A percentile compares a stretch with the other conserved stretches of the same genome.
Conservation (phyloP, 2,113 vertebrate genomes). For the Tachysurus vachellii region DNA sequence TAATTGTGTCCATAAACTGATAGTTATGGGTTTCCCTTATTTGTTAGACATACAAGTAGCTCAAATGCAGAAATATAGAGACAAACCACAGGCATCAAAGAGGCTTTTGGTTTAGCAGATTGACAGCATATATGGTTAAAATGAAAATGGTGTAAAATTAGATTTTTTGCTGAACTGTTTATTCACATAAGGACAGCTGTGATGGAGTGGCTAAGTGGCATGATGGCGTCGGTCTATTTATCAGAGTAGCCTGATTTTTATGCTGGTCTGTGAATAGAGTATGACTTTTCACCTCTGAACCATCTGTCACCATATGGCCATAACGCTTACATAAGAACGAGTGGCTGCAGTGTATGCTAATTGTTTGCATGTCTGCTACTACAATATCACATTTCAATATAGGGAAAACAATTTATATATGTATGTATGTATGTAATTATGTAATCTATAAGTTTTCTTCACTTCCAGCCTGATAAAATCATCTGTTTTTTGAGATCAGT, state of each 20-base stretch:
- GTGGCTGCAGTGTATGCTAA: background rate
- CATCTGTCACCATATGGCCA: constrained; percentile 41
- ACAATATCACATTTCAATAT: background rate
- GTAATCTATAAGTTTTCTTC: background rate
- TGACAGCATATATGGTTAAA: background rate
- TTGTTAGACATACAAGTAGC: background rate
- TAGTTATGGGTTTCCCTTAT: background rate
- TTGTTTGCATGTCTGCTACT: background rate
- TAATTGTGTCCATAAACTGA: background rate
- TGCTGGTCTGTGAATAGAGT: constrained; percentile 2
- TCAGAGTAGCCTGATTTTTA: background rate
- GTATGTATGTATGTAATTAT: background rate
- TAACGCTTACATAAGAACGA: background rate
- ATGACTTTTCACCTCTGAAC: constrained; percentile 29
- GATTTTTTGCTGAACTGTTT: background rate
- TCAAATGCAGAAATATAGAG: background rate
- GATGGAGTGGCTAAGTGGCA: background rate
- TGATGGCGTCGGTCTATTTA: background rate
- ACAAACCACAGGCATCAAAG: background rate
- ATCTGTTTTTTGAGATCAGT: background rate
- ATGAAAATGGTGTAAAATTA: background rate
- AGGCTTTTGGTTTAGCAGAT: background rate
- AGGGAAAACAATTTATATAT: background rate
- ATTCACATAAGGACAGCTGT: constrained; percentile 1
- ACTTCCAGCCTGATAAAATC: background rate